These are phyloP conservation scores for Aurelia aurita complex sp. Pacific DNA, from an alignment of 30 jellyfish, hydroid and myxozoan species.

Conservation along the genomic window DNA sequence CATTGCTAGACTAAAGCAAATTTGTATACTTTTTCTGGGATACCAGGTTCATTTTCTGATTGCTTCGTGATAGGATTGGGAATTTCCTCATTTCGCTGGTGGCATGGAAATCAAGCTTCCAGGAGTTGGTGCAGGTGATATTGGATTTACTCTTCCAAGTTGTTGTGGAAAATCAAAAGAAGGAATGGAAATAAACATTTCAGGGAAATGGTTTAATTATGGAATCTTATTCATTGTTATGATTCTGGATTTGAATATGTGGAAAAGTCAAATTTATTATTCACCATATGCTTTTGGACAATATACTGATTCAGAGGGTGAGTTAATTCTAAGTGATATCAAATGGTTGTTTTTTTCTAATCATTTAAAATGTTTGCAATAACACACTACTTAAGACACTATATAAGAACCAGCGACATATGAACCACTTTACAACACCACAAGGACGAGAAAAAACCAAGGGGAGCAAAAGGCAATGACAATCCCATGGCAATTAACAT, in stretches of 20 bases:
- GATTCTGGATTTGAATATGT: conserved; percentile 39
- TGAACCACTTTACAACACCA: too few species aligned
- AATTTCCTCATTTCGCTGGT: conserved; percentile 58
- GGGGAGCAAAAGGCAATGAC: too few species aligned
- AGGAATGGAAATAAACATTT: conserved; percentile 10
- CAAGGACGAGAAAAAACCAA: too few species aligned
- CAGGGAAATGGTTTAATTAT: conserved; percentile 77
- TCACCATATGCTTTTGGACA: conserved; percentile 56
- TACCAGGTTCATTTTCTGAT: not conserved
- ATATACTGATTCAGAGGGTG: conserved; percentile 51
- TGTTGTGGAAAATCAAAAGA: conserved; percentile 13
- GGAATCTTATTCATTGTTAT: conserved; percentile 58
- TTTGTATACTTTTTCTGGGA: too few species aligned
- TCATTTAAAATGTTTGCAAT: too few species aligned
- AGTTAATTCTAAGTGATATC: not conserved
- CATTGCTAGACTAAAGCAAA: too few species aligned
- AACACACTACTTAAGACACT: too few species aligned
- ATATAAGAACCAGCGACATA: too few species aligned
- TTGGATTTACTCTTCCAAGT: conserved; percentile 18
- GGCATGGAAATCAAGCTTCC: conserved; percentile 51
- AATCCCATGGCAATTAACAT: too few species aligned
- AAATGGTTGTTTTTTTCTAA: too few species aligned
- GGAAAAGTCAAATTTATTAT: conserved; percentile 65
- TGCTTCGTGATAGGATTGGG: conserved; percentile 56
- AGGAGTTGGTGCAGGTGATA: conserved; percentile 25